Evolutionary conservation across 1,140 invertebrate genomes (phyloP), one percentile per base, ranked within the genome.

Genomic region (Chymomyza costata): DNA sequence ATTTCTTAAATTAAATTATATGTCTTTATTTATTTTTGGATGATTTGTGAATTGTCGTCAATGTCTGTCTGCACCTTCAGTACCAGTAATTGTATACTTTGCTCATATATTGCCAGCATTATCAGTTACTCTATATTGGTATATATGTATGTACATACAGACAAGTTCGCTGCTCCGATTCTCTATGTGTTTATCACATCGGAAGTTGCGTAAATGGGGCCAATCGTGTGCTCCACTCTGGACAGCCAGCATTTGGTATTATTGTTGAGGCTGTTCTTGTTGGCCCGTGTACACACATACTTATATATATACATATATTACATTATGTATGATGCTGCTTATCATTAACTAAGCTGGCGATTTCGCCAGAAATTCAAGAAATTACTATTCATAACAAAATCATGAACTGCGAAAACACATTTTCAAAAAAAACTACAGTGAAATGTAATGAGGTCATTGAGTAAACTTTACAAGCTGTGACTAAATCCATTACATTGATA

Each of bases 141-240:
- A n/a, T n/a, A n/a, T n/a, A n/a, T n/a, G n/a, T n/a, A n/a, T n/a
- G n/a, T n/a, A n/a, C n/a, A n/a, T n/a, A n/a, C n/a, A n/a, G n/a
- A n/a, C n/a, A n/a, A n/a, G n/a, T n/a, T n/a, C n/a, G n/a, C n/a
- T n/a, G n/a, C n/a, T n/a, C n/a, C n/a, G n/a, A n/a, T n/a, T n/a
- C n/a, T n/a, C n/a, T n/a, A n/a, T 19, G 18, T 47, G 44, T 70
- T 78, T 78, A 80, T 80, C 71, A 69, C 67, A 78, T 71, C 71
- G 73, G 71, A 80, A 80, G 73, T 78, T 65, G 70, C 65, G 50
- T 62, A 65, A 76, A 74, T 64, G 71, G 34, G 71, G 71, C 50
- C 73, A 76, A 74, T 37, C 56, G 58, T 19, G 46, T 34, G 44
- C 44, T 62, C 41, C 21, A 40, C 25, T 28, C 25, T 5, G 10